A percentile compares a stretch with the other conserved stretches of the same genome.
These are phyloP conservation scores for Nymphalis io DNA, from an alignment of 1,140 invertebrate genomes.

Conservation along the genomic window DNA sequence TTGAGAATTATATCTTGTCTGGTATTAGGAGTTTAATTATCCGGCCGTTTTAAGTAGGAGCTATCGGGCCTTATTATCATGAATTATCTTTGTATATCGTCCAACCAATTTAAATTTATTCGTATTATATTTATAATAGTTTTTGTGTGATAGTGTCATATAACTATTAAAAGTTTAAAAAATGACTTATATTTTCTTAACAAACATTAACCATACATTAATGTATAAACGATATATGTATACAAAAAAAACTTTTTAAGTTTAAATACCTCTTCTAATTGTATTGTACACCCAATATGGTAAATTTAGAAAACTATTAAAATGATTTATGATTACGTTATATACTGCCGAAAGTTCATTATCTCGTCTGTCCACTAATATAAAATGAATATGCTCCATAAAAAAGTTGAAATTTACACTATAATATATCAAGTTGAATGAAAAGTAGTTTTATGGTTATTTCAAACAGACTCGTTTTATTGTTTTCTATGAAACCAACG, in stretches of 20 bases:
- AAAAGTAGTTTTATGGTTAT: slow-evolving; percentile 13
- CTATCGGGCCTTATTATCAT: not conserved
- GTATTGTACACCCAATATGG: too few relatives aligned
- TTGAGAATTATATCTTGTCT: slow-evolving; percentile 34
- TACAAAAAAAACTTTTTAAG: too few relatives aligned
- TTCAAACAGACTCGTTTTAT: slow-evolving; percentile 21
- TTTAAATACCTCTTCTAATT: too few relatives aligned
- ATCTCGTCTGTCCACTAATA: too few relatives aligned
- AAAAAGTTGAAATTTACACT: not conserved
- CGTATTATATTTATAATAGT: not conserved
- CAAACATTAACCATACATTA: too few relatives aligned
- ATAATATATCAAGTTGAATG: not conserved
- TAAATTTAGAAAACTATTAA: too few relatives aligned
- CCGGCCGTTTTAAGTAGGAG: not conserved
- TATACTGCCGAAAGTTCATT: too few relatives aligned
- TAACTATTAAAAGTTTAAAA: too few relatives aligned
- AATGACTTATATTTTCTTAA: too few relatives aligned
- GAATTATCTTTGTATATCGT: slow-evolving; percentile 4
- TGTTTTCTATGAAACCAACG: slow-evolving; percentile 7
- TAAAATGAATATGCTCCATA: too few relatives aligned
- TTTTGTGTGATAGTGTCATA: not conserved
- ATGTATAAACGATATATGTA: too few relatives aligned
- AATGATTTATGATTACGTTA: too few relatives aligned
- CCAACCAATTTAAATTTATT: not conserved
- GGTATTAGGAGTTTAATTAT: slow-evolving; percentile 16